phyloP scores from a whole-genome alignment of 2,888 invertebrate species.

The Philhelius pedissequus region DNA sequence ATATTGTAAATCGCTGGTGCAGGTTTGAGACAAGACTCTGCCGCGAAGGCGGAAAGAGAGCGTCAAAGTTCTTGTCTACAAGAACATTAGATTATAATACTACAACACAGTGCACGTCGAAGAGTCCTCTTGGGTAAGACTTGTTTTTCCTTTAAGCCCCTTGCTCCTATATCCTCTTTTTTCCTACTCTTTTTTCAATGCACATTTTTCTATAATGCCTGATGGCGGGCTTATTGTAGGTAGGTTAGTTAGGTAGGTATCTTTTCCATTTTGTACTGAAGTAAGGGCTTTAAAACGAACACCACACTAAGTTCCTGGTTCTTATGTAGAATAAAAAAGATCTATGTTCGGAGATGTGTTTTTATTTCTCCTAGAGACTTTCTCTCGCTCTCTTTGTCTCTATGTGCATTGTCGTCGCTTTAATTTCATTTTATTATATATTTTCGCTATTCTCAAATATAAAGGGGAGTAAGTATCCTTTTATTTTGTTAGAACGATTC shows the following conservation, averaged over 20 bases:
- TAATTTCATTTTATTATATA: neutral
- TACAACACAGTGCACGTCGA: conserved; percentile 2
- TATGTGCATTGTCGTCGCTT: neutral
- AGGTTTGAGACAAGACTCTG: conserved; percentile 14
- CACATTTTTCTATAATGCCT: conserved; percentile 24
- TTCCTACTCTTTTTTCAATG: neutral
- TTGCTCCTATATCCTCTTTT: neutral
- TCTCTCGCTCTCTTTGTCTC: too few relatives aligned
- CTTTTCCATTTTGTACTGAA: conserved; percentile 16
- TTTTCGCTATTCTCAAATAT: conserved; percentile 12
- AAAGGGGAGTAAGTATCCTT: conserved; percentile 20
- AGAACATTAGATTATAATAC: conserved; percentile 66
- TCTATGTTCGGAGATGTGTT: conserved; percentile 33
- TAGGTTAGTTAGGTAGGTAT: neutral
- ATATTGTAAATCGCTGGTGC: conserved; percentile 30
- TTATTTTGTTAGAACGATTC: neutral
- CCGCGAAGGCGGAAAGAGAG: conserved; percentile 22
- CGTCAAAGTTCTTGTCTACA: conserved; percentile 67
- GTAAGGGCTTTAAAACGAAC: conserved; percentile 42
- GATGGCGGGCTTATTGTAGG: neutral
- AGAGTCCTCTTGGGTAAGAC: conserved; percentile 23
- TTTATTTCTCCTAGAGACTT: neutral
- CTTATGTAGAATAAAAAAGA: conserved; percentile 42
- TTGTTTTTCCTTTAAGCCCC: conserved; percentile 19
- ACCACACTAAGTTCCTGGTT: conserved; percentile 27